These are phyloP conservation scores for Lasius fuliginosus DNA, from an alignment of 2,888 invertebrate species.

Conservation along the genomic window DNA sequence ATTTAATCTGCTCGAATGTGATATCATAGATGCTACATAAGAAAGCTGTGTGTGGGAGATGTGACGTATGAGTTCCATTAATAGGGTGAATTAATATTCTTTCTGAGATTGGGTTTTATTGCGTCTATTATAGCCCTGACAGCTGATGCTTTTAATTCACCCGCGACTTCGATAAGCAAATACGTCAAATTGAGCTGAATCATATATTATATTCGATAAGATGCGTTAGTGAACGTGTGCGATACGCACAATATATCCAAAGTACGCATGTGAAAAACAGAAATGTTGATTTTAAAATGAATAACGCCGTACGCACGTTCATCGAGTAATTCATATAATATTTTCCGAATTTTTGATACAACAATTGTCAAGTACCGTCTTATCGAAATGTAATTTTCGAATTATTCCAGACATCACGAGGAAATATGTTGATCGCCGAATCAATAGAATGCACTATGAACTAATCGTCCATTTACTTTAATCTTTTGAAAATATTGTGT, in stretches of 20 bases:
- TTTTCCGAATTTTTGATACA: not conserved
- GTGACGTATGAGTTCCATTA: not conserved
- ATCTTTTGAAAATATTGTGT: not conserved
- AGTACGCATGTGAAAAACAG: not conserved
- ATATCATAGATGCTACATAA: constrained; percentile 14
- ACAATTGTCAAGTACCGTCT: not conserved
- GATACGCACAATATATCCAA: not conserved
- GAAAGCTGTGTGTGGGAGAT: not conserved
- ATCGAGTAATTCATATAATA: not conserved
- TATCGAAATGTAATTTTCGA: not conserved
- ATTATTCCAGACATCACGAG: not conserved
- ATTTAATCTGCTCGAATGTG: constrained; percentile 26
- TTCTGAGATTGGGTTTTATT: not conserved
- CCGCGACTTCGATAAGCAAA: not conserved
- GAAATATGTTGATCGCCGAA: not conserved
- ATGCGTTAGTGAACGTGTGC: not conserved
- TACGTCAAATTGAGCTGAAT: not conserved
- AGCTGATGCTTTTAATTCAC: not conserved
- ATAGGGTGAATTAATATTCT: not conserved
- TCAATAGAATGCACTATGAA: not conserved
- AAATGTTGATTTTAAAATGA: not conserved
- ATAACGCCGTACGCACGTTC: not conserved
- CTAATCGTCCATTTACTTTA: not conserved
- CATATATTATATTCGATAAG: not conserved
- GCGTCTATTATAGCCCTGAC: not conserved